Conservation (phyloP, 2,888 invertebrate species). For the Galeruca laticollis region DNA sequence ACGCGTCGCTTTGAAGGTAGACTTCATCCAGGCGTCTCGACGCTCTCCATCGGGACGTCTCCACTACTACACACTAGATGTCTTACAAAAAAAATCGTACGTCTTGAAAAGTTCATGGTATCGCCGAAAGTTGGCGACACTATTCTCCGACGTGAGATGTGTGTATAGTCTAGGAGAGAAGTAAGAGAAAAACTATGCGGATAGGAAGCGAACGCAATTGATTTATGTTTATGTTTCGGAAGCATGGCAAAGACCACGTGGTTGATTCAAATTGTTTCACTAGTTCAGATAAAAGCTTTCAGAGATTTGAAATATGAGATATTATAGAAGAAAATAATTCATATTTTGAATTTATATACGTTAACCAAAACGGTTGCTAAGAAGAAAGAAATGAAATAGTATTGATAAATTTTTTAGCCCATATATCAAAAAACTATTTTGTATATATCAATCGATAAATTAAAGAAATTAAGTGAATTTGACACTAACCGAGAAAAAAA, state of each 20-base stretch:
- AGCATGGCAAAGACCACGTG: slow-evolving; percentile 13
- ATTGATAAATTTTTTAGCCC: too few species aligned
- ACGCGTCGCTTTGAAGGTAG: slow-evolving; percentile 32
- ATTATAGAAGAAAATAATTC: not conserved
- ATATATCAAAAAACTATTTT: too few species aligned
- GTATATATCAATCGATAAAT: too few species aligned
- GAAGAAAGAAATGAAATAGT: too few species aligned
- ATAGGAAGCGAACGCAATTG: slow-evolving; percentile 13
- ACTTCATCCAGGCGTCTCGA: slow-evolving; percentile 22
- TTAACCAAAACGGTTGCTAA: too few species aligned
- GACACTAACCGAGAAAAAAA: too few species aligned
- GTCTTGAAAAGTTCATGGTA: slow-evolving; percentile 59
- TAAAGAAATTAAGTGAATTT: too few species aligned
- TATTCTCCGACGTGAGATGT: slow-evolving; percentile 32
- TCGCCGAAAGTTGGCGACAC: slow-evolving; percentile 63
- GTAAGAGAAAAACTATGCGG: slow-evolving; percentile 11
- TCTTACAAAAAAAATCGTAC: slow-evolving; percentile 59
- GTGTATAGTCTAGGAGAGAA: slow-evolving; percentile 43
- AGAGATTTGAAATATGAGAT: too few species aligned
- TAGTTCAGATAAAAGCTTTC: not conserved
- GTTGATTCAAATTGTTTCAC: not conserved
- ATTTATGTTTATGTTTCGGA: slow-evolving; percentile 5
- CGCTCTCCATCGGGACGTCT: slow-evolving; percentile 54
- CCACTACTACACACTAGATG: slow-evolving; percentile 66
- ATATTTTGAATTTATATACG: slow-evolving; percentile 2